phyloP scores from a whole-genome alignment of 2,888 invertebrate genomes.

The Nesidiocoris tenuis region DNA sequence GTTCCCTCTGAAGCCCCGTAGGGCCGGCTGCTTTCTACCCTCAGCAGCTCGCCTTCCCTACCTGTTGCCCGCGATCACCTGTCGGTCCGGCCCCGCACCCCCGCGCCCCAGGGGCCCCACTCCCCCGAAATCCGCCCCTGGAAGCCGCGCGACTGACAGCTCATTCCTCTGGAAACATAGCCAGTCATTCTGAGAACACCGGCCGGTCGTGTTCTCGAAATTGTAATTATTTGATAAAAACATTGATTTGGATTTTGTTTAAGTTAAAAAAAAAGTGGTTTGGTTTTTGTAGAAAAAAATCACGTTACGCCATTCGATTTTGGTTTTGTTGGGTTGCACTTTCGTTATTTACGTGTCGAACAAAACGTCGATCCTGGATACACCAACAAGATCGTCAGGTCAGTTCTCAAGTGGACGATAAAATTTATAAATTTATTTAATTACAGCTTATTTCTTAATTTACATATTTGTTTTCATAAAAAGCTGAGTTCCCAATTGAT shows the following conservation, averaged over 20 bases:
- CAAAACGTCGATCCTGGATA: background rate
- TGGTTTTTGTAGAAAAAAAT: too few relatives aligned
- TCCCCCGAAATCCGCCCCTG: background rate
- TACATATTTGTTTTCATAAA: too few relatives aligned
- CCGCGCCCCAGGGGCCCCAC: background rate
- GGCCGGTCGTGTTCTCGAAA: background rate
- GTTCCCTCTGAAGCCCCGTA: too few relatives aligned
- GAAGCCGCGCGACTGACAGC: background rate
- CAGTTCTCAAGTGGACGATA: too few relatives aligned
- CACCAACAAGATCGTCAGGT: background rate
- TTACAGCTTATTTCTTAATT: too few relatives aligned
- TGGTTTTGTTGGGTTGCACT: background rate
- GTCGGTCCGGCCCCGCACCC: background rate
- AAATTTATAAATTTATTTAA: too few relatives aligned
- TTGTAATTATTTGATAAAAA: background rate
- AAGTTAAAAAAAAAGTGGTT: background rate
- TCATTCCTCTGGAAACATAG: background rate
- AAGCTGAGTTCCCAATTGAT: too few relatives aligned
- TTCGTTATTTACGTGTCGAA: background rate
- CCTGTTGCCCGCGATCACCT: background rate
- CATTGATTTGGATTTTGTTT: too few relatives aligned
- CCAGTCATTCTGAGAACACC: background rate
- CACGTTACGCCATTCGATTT: background rate
- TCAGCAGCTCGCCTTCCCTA: background rate
- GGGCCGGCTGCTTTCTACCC: background rate